Base-by-base conservation (phyloP, 2,113 vertebrate species). In the Poeciliopsis occidentalis region DNA sequence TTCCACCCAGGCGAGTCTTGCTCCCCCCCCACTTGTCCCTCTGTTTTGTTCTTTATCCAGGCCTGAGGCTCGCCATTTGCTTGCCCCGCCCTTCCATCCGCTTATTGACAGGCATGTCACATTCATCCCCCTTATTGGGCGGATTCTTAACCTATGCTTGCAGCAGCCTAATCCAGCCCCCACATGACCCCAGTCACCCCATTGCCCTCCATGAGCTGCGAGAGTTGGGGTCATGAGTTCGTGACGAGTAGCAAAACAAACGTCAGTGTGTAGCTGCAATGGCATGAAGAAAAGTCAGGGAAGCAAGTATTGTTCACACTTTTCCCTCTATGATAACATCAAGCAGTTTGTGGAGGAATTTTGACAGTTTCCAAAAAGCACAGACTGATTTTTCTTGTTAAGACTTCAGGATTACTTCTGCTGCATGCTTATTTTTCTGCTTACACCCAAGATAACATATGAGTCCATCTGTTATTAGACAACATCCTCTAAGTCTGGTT, bases 181-280 rank as follows among this genome's bases (percentile, higher is more conserved):
- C 87, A 72, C 62, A 66, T 73, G 73, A 90, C 91, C 87, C 88
- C 88, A 12, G 67, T 73, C 72, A 60, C 76, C 79, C 64, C 81
- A 88, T 83, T 91, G 85, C 79, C 90, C 44, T 0, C 75, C 75
- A 87, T 34, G 4, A 68, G 78, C 76, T 60, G 34, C 70, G 54
- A 54, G 70, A 7, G 62, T 63, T 69, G 77, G 75, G 87, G 84
- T 92, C 78, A 86, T 75, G 70, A 85, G 81, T 75, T 82, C 64
- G 72, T 64, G 81, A 90, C 73, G 73, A 79, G 82, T 74, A 64
- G 81, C 72, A 88, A 82, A 88, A 86, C 73, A 89, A 86, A 90
- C 79, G 74, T 85, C 75, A 76, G 68, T 67, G 57, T 70, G 71
- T 81, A 71, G 71, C 67, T 34, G 68, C 68, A 76, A 37, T 5